Evolutionary conservation across 2,797 vertebrate genomes (phyloP).

Genomic region (Tenualosa ilisha): DNA sequence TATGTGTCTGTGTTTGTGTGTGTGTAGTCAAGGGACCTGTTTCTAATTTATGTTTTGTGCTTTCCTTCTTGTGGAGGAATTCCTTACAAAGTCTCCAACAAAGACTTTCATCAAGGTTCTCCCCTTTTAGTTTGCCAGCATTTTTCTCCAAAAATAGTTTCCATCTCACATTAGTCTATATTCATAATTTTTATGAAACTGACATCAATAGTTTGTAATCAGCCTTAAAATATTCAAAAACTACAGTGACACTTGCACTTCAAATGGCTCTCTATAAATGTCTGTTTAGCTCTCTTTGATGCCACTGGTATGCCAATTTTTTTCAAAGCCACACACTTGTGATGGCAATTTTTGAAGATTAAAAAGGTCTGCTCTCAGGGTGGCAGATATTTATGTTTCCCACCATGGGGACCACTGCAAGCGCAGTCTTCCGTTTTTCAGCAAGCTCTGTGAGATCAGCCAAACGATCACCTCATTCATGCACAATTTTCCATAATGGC

Average conservation of each 20-base stretch:
- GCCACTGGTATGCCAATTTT: neutral
- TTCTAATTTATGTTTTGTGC: slow-evolving; percentile 28
- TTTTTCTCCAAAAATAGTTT: neutral
- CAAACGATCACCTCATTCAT: slow-evolving; percentile 44
- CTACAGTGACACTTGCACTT: neutral
- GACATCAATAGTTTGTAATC: neutral
- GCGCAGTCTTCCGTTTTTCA: slow-evolving; percentile 41
- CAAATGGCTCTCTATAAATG: neutral
- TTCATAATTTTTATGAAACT: neutral
- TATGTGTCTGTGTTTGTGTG: neutral
- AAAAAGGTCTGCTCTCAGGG: slow-evolving; percentile 43
- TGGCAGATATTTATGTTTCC: slow-evolving; percentile 55
- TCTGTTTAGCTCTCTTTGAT: neutral
- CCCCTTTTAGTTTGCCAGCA: neutral
- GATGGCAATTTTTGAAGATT: slow-evolving; percentile 47
- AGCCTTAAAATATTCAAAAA: neutral
- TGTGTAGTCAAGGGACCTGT: neutral
- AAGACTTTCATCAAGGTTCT: neutral
- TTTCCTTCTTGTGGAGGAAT: neutral
- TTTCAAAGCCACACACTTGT: slow-evolving; percentile 4
- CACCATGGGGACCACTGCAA: slow-evolving; percentile 43
- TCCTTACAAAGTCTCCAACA: neutral
- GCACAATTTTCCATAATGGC: slow-evolving; percentile 48
- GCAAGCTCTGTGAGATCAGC: slow-evolving; percentile 45
- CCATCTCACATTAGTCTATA: neutral